These are phyloP conservation scores for Zaprionus davidi DNA, from an alignment of 1,140 invertebrate genomes.

Conservation along the genomic window DNA sequence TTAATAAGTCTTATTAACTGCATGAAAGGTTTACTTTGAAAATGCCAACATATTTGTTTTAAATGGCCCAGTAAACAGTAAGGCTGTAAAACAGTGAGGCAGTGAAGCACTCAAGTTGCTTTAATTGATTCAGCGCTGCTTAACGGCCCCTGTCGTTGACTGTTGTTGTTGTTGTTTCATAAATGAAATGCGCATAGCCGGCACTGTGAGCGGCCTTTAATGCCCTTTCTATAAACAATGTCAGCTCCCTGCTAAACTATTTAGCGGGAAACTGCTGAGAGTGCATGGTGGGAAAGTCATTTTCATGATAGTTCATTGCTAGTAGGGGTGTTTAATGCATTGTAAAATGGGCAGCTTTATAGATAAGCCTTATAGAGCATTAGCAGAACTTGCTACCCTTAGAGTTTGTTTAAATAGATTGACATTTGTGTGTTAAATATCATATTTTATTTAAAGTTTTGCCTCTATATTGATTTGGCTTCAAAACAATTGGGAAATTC, in stretches of 20 bases:
- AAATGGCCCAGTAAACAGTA: constrained; percentile 72
- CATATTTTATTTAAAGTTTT: no score
- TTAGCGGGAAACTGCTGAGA: constrained; percentile 1
- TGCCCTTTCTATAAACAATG: constrained; percentile 29
- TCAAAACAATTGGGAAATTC: no score
- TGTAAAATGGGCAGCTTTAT: not conserved
- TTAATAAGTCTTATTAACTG: constrained; percentile 61
- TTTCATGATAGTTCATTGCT: not conserved
- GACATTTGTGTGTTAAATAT: no score
- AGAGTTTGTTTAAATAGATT: not conserved
- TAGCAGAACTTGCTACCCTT: not conserved
- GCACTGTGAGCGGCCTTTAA: constrained; percentile 9
- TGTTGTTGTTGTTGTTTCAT: constrained; percentile 22
- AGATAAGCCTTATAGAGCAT: not conserved
- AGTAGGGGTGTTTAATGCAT: not conserved
- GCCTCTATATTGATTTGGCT: no score
- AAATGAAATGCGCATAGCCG: constrained; percentile 31
- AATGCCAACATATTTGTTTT: constrained; percentile 46
- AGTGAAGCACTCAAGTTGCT: constrained; percentile 53
- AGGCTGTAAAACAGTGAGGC: not conserved
- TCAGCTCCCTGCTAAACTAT: not conserved
- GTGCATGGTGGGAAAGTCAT: not conserved
- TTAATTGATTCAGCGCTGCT: constrained; percentile 66
- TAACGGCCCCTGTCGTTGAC: constrained; percentile 10
- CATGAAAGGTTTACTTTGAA: constrained; percentile 66